These are phyloP conservation scores for Dendrolimus pini DNA, from an alignment of 2,888 invertebrate species.

Conservation along the genomic window DNA sequence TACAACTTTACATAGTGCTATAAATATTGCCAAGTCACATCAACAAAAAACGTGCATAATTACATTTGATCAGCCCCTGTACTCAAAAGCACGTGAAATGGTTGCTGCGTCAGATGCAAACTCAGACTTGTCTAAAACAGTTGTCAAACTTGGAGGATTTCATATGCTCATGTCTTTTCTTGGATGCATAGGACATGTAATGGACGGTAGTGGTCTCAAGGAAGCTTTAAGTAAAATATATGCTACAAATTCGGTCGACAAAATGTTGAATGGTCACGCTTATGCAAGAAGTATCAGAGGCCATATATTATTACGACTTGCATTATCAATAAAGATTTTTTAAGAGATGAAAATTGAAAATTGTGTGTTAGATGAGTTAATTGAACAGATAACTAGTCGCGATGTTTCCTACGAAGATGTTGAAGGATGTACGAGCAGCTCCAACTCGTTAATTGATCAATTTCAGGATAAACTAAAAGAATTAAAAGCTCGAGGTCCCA, in stretches of 20 bases:
- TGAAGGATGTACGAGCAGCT: slow-evolving; percentile 18
- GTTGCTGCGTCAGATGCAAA: slow-evolving; percentile 18
- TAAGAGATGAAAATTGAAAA: slow-evolving; percentile 23
- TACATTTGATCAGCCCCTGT: slow-evolving; percentile 18
- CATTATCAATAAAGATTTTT: slow-evolving; percentile 13
- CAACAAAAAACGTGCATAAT: slow-evolving; percentile 23
- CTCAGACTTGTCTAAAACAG: slow-evolving; percentile 10
- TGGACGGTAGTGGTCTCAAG: slow-evolving; percentile 2
- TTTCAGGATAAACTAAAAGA: slow-evolving; percentile 19
- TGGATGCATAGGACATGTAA: slow-evolving; percentile 1
- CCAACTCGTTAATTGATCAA: slow-evolving; percentile 14
- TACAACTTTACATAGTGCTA: slow-evolving; percentile 22
- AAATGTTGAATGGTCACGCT: slow-evolving; percentile 19
- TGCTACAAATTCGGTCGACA: slow-evolving; percentile 23
- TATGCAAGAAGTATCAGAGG: slow-evolving; percentile 13
- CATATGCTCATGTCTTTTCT: slow-evolving; percentile 27
- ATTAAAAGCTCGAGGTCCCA: slow-evolving; percentile 20
- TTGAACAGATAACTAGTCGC: slow-evolving; percentile 21
- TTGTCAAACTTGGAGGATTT: slow-evolving; percentile 28
- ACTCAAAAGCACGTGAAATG: slow-evolving; percentile 29
- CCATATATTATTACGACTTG: too few species aligned
- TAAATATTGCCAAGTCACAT: slow-evolving; percentile 18
- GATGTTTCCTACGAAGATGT: slow-evolving; percentile 25
- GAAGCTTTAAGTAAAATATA: slow-evolving; percentile 22
- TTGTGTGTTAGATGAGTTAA: slow-evolving; percentile 22